phyloP scores from a whole-genome alignment of 2,888 invertebrate species.

The Fragum fragum region DNA sequence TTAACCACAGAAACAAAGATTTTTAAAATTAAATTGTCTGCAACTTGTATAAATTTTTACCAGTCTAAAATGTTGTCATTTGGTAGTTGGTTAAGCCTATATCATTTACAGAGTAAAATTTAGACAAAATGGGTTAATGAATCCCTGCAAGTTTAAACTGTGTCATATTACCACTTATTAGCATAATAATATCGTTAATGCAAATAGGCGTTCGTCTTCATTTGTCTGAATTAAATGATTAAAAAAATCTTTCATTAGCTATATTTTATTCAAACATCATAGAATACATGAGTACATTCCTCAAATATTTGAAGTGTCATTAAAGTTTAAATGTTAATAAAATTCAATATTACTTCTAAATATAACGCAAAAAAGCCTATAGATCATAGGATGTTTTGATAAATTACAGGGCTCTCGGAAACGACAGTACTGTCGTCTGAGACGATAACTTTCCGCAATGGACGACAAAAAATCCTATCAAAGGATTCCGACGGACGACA shows the following conservation, averaged over 20 bases:
- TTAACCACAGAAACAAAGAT: no score
- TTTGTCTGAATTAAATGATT: background rate
- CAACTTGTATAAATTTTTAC: no score
- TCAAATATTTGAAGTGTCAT: background rate
- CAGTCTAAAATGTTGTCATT: no score
- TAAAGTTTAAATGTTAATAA: background rate
- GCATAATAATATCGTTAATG: constrained; percentile 11
- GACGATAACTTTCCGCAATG: no score
- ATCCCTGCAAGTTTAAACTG: background rate
- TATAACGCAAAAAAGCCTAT: background rate
- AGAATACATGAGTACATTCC: background rate
- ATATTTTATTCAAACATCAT: background rate
- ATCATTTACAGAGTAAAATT: background rate
- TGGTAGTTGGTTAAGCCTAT: no score
- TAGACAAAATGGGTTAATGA: background rate
- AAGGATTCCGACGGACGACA: no score
- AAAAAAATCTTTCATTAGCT: background rate
- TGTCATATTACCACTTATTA: constrained; percentile 8
- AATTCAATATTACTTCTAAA: background rate
- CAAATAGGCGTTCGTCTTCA: constrained; percentile 13
- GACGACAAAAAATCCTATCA: no score
- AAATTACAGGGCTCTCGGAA: no score
- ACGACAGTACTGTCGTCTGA: no score
- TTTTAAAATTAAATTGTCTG: no score
- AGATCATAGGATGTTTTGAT: background rate